Evolutionary conservation across 1,140 invertebrate species (phyloP).

Genomic region (Hirudo medicinalis): DNA sequence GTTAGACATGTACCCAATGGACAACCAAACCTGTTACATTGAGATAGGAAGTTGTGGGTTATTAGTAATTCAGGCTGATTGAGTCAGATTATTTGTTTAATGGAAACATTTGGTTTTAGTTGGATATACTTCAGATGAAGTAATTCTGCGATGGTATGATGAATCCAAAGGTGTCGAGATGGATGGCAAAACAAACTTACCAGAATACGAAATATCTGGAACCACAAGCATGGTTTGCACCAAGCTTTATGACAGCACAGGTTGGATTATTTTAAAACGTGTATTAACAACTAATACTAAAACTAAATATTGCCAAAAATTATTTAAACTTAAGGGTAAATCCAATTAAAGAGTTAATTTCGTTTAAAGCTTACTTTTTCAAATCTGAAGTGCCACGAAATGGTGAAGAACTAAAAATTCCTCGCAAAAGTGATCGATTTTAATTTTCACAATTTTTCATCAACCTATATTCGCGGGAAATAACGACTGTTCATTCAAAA

Average conservation of each 20-base stretch:
- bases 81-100: neutral
- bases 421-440: no score
- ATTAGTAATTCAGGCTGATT: neutral
- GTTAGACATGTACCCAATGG: constrained; percentile 87
- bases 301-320: neutral
- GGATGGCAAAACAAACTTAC: constrained; percentile 2
- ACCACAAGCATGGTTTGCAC: neutral
- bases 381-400: neutral
- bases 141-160: constrained; percentile 26
- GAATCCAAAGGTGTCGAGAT: constrained; percentile 22
- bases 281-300: no score
- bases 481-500: neutral
- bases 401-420: neutral
- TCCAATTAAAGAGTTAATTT: neutral
- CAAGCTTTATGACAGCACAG: constrained; percentile 7
- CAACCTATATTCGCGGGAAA: neutral
- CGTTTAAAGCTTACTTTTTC: neutral
- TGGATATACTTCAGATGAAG: constrained; percentile 28
- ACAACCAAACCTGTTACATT: constrained; percentile 77
- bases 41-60: constrained; percentile 66
- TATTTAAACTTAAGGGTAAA: neutral
- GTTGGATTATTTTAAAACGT: neutral
- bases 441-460: neutral
- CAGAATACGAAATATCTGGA: constrained; percentile 4
- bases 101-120: constrained; percentile 33